phyloP scores from a whole-genome alignment of 1,140 invertebrate species.

The Subanguina moxae region DNA sequence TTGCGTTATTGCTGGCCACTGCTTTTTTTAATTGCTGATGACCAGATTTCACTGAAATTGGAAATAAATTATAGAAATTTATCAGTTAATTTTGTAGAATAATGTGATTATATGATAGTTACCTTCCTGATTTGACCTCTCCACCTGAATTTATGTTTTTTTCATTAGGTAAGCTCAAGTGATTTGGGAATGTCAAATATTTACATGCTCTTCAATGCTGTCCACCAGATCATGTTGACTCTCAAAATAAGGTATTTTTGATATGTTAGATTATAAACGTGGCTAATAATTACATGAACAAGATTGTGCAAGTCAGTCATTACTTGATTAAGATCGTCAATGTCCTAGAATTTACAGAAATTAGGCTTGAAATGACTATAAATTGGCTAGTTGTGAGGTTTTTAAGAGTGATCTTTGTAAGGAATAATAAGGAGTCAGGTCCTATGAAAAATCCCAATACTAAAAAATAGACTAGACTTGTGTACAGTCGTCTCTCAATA shows the following conservation, averaged over 20 bases:
- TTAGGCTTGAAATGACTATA: background rate
- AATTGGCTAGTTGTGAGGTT: no score
- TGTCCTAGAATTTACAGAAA: slow-evolving; percentile 23
- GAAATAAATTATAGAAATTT: background rate
- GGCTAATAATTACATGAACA: slow-evolving; percentile 35
- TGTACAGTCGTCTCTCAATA: no score
- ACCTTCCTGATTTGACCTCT: slow-evolving; percentile 37
- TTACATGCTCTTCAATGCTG: slow-evolving; percentile 40
- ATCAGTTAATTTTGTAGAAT: no score
- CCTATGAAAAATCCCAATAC: no score
- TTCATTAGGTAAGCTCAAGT: background rate
- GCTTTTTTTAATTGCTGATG: slow-evolving; percentile 45
- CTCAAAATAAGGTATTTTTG: slow-evolving; percentile 10
- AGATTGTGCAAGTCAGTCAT: slow-evolving; percentile 41
- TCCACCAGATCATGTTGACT: slow-evolving; percentile 47
- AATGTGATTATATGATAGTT: slow-evolving; percentile 3
- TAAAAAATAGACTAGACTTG: no score
- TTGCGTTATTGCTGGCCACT: slow-evolving; percentile 46
- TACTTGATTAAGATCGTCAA: slow-evolving; percentile 48
- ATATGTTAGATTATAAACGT: background rate
- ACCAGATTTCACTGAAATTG: slow-evolving; percentile 13
- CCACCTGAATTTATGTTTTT: slow-evolving; percentile 36
- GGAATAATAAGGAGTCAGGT: no score
- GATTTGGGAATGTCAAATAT: no score
- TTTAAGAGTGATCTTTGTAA: no score